These are phyloP conservation scores for Terebella lapidaria DNA, from an alignment of 2,888 invertebrate species.

Conservation along the genomic window DNA sequence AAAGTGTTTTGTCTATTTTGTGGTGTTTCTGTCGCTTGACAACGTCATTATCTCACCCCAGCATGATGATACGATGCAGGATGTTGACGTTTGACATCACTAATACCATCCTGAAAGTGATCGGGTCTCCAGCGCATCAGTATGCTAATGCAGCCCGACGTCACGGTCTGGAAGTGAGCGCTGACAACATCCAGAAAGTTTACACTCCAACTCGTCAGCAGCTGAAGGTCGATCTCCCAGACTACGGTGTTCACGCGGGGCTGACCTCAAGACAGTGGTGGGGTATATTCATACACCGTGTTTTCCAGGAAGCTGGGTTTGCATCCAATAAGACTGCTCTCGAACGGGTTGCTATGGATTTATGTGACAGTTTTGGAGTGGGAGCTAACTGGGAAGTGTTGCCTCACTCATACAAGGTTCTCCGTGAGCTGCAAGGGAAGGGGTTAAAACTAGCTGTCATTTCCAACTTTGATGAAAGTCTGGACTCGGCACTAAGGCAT, in stretches of 20 bases:
- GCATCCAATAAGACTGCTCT: conserved; percentile 26
- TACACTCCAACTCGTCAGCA: conserved; percentile 65
- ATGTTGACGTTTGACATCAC: conserved; percentile 82
- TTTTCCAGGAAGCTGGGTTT: conserved; percentile 58
- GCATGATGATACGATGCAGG: conserved; percentile 24
- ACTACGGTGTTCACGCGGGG: conserved; percentile 69
- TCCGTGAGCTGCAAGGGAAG: conserved; percentile 20
- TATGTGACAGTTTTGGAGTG: conserved; percentile 63
- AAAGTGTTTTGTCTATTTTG: background rate
- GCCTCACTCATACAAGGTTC: conserved; percentile 25
- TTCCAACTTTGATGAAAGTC: conserved; percentile 82
- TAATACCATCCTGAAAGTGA: conserved; percentile 74
- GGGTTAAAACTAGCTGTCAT: conserved; percentile 65
- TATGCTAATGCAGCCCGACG: conserved; percentile 68
- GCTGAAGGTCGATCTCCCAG: conserved; percentile 68
- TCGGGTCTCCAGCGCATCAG: conserved; percentile 66
- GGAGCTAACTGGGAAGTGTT: conserved; percentile 68
- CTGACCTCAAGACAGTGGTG: conserved; percentile 79
- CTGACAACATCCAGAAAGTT: conserved; percentile 59
- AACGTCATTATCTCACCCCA: background rate
- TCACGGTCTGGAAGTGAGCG: conserved; percentile 63
- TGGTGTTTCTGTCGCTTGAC: too few species aligned
- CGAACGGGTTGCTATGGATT: conserved; percentile 36
- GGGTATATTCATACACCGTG: conserved; percentile 64
- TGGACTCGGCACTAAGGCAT: conserved; percentile 65